Evolutionary conservation across 2,797 vertebrate genomes (phyloP).

Genomic region (Gymnoscopelus braueri): DNA sequence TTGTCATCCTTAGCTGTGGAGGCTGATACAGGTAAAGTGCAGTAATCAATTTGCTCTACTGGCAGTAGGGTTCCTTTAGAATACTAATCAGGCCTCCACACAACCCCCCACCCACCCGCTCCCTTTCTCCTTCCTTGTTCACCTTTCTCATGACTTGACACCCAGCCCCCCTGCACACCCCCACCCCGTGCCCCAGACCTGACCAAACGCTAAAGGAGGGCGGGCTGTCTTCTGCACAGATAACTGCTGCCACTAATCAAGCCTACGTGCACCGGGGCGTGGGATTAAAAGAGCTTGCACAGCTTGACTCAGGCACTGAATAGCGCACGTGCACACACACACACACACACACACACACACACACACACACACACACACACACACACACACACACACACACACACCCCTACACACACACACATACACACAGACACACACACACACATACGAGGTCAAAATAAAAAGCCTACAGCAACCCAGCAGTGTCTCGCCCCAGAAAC

Average conservation of each 20-base stretch:
- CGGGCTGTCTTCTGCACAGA: constrained; percentile 90
- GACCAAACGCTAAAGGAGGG: constrained; percentile 89
- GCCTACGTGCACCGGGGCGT: constrained; percentile 89
- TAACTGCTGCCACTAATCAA: constrained; percentile 96
- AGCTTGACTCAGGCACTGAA: constrained; percentile 85
- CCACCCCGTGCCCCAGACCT: constrained; percentile 84
- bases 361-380: constrained; percentile 35
- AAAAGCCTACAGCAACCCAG: constrained; percentile 59
- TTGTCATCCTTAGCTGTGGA: constrained; percentile 92
- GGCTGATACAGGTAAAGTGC: constrained; percentile 96
- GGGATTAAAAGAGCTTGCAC: constrained; percentile 91
- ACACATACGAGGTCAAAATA: constrained; percentile 58
- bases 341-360: constrained; percentile 25
- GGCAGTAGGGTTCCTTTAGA: constrained; percentile 89
- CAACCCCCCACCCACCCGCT: constrained; percentile 44
- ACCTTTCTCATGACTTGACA: constrained; percentile 85
- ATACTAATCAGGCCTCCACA: constrained; percentile 88
- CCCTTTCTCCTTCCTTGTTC: constrained; percentile 67
- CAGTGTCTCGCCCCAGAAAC: constrained; percentile 66
- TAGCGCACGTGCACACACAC: constrained; percentile 74
- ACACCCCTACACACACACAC: constrained; percentile 20
- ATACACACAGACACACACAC: constrained; percentile 23
- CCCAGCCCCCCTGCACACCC: constrained; percentile 53
- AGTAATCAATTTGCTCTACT: constrained; percentile 98
- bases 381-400: constrained; percentile 28